Percentiles rank a stretch among this genome's conserved stretches.
Evolutionary conservation across 2,888 invertebrate genomes (phyloP).

Genomic region (Lithophane socia): DNA sequence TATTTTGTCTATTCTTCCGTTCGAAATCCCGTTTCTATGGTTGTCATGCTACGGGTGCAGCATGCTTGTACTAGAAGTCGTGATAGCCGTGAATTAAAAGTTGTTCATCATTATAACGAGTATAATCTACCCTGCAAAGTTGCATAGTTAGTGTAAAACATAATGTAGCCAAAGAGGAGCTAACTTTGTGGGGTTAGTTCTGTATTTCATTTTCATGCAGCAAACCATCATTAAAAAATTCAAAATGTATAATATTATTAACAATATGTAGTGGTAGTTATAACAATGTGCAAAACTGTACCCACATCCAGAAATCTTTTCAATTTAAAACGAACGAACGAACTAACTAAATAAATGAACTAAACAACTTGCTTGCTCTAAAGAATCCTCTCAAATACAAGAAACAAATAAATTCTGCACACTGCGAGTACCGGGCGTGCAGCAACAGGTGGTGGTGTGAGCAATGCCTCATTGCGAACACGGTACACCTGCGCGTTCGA

Average conservation of each 20-base stretch:
- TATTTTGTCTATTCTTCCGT: too few species aligned
- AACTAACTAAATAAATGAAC: slow-evolving; percentile 38
- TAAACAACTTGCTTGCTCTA: too few species aligned
- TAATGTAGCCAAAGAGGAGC: too few species aligned
- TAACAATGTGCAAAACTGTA: neutral
- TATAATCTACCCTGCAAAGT: neutral
- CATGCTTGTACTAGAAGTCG: neutral
- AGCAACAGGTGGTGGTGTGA: slow-evolving; percentile 66
- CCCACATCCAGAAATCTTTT: neutral
- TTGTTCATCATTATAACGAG: neutral
- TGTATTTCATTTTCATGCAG: neutral
- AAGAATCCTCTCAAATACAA: slow-evolving; percentile 45
- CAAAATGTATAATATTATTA: neutral
- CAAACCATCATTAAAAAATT: neutral
- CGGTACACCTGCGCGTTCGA: slow-evolving; percentile 63
- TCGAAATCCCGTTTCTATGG: too few species aligned
- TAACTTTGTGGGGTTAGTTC: slow-evolving; percentile 4
- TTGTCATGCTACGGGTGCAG: too few species aligned
- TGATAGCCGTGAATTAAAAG: neutral
- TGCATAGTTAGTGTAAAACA: neutral
- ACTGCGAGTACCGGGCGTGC: slow-evolving; percentile 49
- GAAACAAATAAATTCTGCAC: slow-evolving; percentile 59
- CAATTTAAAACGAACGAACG: slow-evolving; percentile 21
- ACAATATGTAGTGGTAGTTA: too few species aligned
- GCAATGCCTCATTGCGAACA: slow-evolving; percentile 52